A percentile compares a stretch with the other conserved stretches of the same genome.
Evolutionary conservation across 2,888 invertebrate genomes (phyloP).

Genomic region (Molanna angustata): DNA sequence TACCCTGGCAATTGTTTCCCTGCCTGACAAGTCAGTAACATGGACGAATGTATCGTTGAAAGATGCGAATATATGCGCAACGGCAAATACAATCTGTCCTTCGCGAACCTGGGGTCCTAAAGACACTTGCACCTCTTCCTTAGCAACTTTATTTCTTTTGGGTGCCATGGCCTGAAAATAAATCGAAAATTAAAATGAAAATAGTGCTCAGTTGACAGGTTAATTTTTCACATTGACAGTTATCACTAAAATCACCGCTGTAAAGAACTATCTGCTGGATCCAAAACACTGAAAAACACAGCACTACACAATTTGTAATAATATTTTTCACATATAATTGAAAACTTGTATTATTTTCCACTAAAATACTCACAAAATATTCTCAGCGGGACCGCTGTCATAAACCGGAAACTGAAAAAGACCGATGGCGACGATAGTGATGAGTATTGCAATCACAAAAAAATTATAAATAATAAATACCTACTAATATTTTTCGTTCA

Average conservation of each 20-base stretch:
- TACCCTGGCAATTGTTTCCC: slow-evolving; percentile 91
- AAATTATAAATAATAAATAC: too few relatives aligned
- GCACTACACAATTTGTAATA: background rate
- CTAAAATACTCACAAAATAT: slow-evolving; percentile 21
- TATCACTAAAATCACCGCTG: slow-evolving; percentile 17
- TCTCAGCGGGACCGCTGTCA: slow-evolving; percentile 22
- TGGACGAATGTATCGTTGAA: slow-evolving; percentile 99
- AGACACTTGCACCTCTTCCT: slow-evolving; percentile 95
- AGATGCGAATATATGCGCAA: slow-evolving; percentile 99
- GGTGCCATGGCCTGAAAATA: slow-evolving; percentile 74
- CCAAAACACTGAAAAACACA: background rate
- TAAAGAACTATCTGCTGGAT: background rate
- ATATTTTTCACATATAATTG: background rate
- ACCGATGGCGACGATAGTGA: too few relatives aligned
- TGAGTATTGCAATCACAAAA: too few relatives aligned
- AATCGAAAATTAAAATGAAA: slow-evolving; percentile 10
- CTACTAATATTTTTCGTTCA: too few relatives aligned
- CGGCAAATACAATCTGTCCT: slow-evolving; percentile 97
- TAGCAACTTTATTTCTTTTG: slow-evolving; percentile 93
- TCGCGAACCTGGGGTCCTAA: slow-evolving; percentile 95
- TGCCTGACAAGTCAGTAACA: slow-evolving; percentile 98
- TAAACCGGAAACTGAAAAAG: slow-evolving; percentile 26
- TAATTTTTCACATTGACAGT: slow-evolving; percentile 11
- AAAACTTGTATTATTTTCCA: background rate
- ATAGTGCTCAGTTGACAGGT: slow-evolving; percentile 23